Evolutionary conservation across 2,113 vertebrate species (phyloP).

Genomic region (Indicator maculatus): DNA sequence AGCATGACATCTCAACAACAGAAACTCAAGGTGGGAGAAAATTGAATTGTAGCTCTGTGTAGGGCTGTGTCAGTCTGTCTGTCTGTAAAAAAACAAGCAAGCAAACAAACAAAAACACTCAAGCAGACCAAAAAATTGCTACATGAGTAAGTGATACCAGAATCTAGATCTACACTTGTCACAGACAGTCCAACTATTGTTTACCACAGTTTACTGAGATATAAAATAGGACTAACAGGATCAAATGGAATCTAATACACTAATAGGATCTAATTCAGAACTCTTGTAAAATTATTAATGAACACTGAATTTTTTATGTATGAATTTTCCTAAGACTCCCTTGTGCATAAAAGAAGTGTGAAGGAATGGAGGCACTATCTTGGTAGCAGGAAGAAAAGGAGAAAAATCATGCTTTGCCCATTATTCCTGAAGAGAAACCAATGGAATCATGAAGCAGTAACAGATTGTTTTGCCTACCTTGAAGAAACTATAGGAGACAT

Average conservation of each 20-base stretch:
- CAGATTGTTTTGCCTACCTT: not conserved
- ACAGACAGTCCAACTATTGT: accelerated
- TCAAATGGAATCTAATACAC: not conserved
- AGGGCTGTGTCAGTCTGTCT: not conserved
- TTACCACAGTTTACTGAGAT: not conserved
- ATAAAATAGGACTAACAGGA: not conserved
- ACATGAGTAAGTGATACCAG: not conserved
- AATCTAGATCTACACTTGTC: not conserved
- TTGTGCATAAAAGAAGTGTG: not conserved
- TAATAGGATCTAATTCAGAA: not conserved
- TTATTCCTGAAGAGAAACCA: not conserved
- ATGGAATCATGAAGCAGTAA: not conserved
- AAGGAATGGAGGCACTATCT: not conserved
- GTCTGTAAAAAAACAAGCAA: not conserved
- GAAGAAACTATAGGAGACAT: not conserved
- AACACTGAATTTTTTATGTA: not conserved
- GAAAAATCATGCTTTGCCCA: not conserved
- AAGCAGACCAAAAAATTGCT: too few species aligned
- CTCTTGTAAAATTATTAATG: not conserved
- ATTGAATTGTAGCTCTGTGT: not conserved
- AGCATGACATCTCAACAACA: not conserved
- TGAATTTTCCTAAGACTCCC: not conserved
- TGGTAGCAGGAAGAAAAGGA: not conserved
- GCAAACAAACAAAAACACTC: too few species aligned
- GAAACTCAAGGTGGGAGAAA: not conserved